These are phyloP conservation scores for Phalacrocorax aristotelis DNA, from an alignment of 2,113 vertebrate species.

Conservation along the genomic window DNA sequence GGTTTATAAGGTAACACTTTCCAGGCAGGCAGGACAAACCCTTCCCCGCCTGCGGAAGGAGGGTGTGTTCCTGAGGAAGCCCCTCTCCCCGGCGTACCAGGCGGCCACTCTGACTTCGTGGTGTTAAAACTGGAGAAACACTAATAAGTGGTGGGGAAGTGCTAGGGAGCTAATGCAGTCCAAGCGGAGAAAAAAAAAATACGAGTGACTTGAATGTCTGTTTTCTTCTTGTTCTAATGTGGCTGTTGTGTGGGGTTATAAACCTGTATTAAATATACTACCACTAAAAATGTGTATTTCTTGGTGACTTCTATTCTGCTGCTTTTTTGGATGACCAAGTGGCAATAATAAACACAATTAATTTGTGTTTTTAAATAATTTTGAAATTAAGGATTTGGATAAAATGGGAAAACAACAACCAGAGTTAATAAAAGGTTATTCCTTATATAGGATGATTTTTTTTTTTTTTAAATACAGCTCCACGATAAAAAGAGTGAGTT, in stretches of 20 bases:
- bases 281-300: not conserved
- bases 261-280: not conserved
- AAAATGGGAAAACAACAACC: not conserved
- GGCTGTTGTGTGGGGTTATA: not conserved
- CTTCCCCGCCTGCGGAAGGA: not conserved
- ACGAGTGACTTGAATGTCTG: not conserved
- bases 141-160: not conserved
- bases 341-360: not conserved
- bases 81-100: rapidly evolving
- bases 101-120: not conserved
- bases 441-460: not conserved
- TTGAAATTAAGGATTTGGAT: not conserved
- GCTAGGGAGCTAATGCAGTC: too few species aligned
- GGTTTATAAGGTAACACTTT: not conserved
- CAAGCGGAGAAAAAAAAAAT: not conserved
- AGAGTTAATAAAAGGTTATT: not conserved
- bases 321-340: not conserved
- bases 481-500: not conserved
- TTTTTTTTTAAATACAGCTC: not conserved
- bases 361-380: not conserved
- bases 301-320: not conserved
- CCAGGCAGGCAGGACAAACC: not conserved
- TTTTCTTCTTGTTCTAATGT: not conserved
- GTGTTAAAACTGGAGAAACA: not conserved
- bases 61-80: too few species aligned